Evolutionary conservation across 2,888 invertebrate genomes (phyloP), one percentile per base, ranked within the genome.

Genomic region (Clostera curtula): DNA sequence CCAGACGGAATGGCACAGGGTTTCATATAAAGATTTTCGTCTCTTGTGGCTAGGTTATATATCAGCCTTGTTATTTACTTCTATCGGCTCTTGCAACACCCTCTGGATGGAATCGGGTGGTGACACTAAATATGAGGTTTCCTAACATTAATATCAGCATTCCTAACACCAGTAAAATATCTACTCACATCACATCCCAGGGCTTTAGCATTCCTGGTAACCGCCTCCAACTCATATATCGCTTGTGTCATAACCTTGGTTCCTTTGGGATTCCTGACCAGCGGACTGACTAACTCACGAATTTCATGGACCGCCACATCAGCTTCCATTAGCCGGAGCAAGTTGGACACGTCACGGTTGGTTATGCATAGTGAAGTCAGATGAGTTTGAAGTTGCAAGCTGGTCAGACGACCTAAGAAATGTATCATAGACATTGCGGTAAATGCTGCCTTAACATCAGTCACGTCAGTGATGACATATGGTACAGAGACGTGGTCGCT

Each of bases 181-280:
- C n/a, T n/a, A n/a, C 77, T 73, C 60, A 93, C 93, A 61, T 89
- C 89, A 4, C 93, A 89, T 0, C 94, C 95, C 24, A 96, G 77
- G 15, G 88, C 86, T 50, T 89, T 88, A 1, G 93, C 89, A 56
- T 92, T 85, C 12, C 86, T 83, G 11, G 90, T 88, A 2, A 96
- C 88, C 0, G 85, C 82, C 50, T 94, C 92, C 32, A 97, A 70
- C 39, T 96, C 93, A 18, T 88, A 77, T 0, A 95, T 62, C 0
- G 91, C 94, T 34, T 89, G 87, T 28, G 89, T 89, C 0, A 92
- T 91, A 7, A 89, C 56, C 1, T 82, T 80, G 4, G 87, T 86
- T 27, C 90, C 89, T 51, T 90, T 90, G 1, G 90, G 89, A 16
- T 90, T 87, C 40, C 88, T 90, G 2, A 90, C 88, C 18, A 95